Evolutionary conservation across 1,140 invertebrate species (phyloP), one percentile per base, ranked within the genome.

Genomic region (Drosophila kanapiae): DNA sequence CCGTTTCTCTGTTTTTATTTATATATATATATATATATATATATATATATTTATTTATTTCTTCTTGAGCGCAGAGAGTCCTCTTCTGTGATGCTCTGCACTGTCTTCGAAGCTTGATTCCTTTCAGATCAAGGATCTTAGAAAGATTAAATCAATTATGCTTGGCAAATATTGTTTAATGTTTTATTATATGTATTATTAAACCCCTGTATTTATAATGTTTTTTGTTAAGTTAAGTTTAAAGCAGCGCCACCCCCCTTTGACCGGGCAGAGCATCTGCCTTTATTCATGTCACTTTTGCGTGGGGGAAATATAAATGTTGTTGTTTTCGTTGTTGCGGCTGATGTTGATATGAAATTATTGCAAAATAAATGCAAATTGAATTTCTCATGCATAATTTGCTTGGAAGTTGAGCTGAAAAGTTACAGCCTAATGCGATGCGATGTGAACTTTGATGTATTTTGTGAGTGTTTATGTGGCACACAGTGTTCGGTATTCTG

Each of bases 291-390:
- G 67, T 61, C 75, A 71, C 59, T 87, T 74, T 68, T 82, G 62
- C 53, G 65, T 37, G 18, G 13, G 33, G 8, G 1, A 18, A 61
- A 62, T 6, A 48, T 16, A 38, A 63, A 63, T 82, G 53, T 65
- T 81, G 58, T 45, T 80, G 23, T 23, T 23, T 23, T 23, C 3
- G 23, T 23, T 23, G 56, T 84, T 65, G 72, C 9, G 76, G 71
- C 54, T 64, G 67, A 65, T 88, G 68, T 75, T 82, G 80, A 85
- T 90, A 90, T 90, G 75, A 90, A 90, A 90, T 90, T 90, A 90
- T 90, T 90, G 85, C 86, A 80, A 91, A 90, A 90, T 91, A 90
- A 90, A 90, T 90, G 85, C 85, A 90, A 90, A 90, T 90, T 90
- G 85, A 90, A 90, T 90, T 90, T 82, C 81, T 85, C 85, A 90